Percentiles rank a stretch among this genome's conserved stretches.
Conservation (phyloP, 2,888 invertebrate genomes). For the Myathropa florea region DNA sequence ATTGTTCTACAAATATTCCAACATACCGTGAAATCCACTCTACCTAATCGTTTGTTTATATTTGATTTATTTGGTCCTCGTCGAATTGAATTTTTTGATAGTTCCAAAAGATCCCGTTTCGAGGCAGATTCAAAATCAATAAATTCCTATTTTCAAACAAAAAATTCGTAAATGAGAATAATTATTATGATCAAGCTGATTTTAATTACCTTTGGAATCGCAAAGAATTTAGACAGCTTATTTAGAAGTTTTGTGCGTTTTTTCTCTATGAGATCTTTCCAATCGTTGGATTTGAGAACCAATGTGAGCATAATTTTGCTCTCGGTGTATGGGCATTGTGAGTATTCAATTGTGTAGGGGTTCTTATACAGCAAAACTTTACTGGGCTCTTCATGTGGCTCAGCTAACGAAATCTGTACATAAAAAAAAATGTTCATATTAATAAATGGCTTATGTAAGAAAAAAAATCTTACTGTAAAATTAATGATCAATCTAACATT, state of each 20-base stretch:
- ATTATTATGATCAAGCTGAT: background rate
- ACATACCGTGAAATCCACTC: slow-evolving; percentile 78
- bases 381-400: slow-evolving; percentile 57
- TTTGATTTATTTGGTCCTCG: slow-evolving; percentile 77
- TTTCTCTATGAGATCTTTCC: slow-evolving; percentile 77
- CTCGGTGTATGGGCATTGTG: slow-evolving; percentile 76
- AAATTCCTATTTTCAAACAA: slow-evolving; percentile 76
- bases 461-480: no score
- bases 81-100: slow-evolving; percentile 78
- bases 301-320: slow-evolving; percentile 79
- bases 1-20: background rate
- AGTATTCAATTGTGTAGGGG: slow-evolving; percentile 61
- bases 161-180: background rate
- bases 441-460: background rate
- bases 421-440: background rate
- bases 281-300: slow-evolving; percentile 78
- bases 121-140: slow-evolving; percentile 78
- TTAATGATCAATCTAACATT: no score
- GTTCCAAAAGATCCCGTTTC: slow-evolving; percentile 76
- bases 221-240: slow-evolving; percentile 80
- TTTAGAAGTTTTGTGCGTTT: slow-evolving; percentile 77
- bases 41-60: slow-evolving; percentile 76
- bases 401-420: slow-evolving; percentile 41
- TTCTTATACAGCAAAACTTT: slow-evolving; percentile 50
- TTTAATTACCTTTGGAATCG: slow-evolving; percentile 78